A percentile compares a stretch with the other conserved stretches of the same genome.
phyloP scores from a whole-genome alignment of 2,797 vertebrate genomes.

The Smutsia temminckii region DNA sequence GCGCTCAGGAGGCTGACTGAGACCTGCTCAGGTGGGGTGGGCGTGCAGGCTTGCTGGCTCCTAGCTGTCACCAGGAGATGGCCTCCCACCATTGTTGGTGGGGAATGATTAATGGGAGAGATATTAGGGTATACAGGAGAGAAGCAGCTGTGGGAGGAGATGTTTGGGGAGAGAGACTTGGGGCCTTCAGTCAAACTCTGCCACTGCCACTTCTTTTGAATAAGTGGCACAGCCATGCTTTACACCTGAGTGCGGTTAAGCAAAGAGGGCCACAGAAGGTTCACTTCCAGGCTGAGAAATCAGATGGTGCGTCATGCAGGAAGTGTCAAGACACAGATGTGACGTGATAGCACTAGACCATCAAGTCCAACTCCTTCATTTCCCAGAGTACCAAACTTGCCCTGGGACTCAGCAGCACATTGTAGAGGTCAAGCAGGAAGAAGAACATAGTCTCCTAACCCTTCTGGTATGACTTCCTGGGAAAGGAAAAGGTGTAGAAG shows the following conservation, averaged over 20 bases:
- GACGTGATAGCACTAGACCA: neutral
- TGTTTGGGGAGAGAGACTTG: neutral
- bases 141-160: neutral
- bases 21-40: neutral
- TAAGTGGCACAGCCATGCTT: neutral
- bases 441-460: neutral
- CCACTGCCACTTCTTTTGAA: neutral
- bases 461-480: neutral
- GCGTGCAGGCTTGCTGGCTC: neutral
- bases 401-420: neutral
- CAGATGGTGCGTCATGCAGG: neutral
- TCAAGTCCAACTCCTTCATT: neutral
- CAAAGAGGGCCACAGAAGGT: neutral
- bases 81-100: neutral
- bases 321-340: neutral
- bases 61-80: neutral
- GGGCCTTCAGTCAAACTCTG: neutral
- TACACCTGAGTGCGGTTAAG: neutral
- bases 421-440: neutral
- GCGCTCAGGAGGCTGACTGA: neutral
- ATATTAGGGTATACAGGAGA: neutral
- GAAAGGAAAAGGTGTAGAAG: constrained; percentile 9
- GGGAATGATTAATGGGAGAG: neutral
- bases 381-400: neutral
- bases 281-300: neutral